phyloP scores from a whole-genome alignment of 2,888 invertebrate species.

The Copidosoma aretas region DNA sequence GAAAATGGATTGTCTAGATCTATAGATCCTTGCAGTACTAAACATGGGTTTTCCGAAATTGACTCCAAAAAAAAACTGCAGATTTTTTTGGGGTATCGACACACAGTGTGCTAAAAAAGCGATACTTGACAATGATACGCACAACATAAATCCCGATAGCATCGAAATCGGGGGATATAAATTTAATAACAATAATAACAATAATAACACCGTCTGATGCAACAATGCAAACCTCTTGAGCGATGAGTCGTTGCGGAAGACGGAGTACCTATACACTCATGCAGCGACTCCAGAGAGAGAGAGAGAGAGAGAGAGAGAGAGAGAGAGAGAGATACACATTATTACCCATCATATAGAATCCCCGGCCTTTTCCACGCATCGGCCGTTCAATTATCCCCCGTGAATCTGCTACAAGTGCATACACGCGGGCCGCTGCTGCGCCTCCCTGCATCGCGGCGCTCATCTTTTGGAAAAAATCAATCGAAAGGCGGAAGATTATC shows the following conservation, averaged over 20 bases:
- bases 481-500: slow-evolving; percentile 15
- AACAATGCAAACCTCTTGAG: slow-evolving; percentile 33
- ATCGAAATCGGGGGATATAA: not conserved
- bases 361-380: slow-evolving; percentile 24
- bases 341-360: slow-evolving; percentile 3
- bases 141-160: not conserved
- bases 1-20: too few species aligned
- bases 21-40: too few species aligned
- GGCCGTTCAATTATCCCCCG: not conserved
- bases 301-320: too few species aligned
- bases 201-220: slow-evolving; percentile 28
- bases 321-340: not conserved
- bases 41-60: too few species aligned
- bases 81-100: too few species aligned
- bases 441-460: not conserved
- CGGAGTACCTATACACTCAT: too few species aligned
- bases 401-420: not conserved
- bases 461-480: slow-evolving; percentile 9
- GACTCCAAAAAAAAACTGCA: too few species aligned
- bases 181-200: too few species aligned
- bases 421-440: not conserved
- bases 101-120: too few species aligned
- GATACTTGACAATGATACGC: not conserved
- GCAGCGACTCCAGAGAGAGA: too few species aligned
- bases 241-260: slow-evolving; percentile 17